Base-by-base conservation (phyloP, 1,140 invertebrate genomes). In the Heliothis subflexa region DNA sequence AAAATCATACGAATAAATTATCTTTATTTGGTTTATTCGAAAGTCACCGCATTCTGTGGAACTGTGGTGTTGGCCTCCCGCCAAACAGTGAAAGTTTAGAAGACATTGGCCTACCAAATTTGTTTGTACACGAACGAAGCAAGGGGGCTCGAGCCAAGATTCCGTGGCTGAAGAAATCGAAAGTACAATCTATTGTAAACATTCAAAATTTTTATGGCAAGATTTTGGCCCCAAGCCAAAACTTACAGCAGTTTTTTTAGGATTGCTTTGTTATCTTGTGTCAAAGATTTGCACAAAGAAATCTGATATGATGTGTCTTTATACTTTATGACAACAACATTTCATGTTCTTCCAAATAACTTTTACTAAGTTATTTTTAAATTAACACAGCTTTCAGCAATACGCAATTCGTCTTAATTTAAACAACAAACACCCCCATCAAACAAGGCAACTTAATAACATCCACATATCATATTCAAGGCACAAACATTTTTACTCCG, bases 81-180 rank as follows among this genome's bases (percentile, higher is more conserved):
- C 92, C 92, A 94, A 84, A 78, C 72, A 88, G 91, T 86, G 91
- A 93, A 92, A 94, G 91, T 92, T 85, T 88, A 80, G 68, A 86
- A 89, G 86, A 83, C 81, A 83, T 87, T 87, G 86, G 88, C 91
- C 88, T 87, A 87, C 83, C 86, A 78, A 84, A 91, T 89, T 94
- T 94, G 90, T 93, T 91, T 92, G 87, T 86, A 87, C 78, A 84
- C 77, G 82, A 83, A 81, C 62, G 81, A 66, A 79, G 33, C 61
- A 64, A 66, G 77, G 81, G 80, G 76, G 82, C 50, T 28, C 68
- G 75, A 75, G 82, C 82, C 83, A 82, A 82, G 78, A 79, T 75
- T 70, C 72, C 68, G 14, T 64, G 70, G 78, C 61, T 80, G 85
- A 85, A 86, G 87, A 90, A 88, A 89, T 86, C 88, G 90, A 89